Evolutionary conservation across 2,888 invertebrate genomes (phyloP).

Genomic region (Leptinotarsa haldemani): DNA sequence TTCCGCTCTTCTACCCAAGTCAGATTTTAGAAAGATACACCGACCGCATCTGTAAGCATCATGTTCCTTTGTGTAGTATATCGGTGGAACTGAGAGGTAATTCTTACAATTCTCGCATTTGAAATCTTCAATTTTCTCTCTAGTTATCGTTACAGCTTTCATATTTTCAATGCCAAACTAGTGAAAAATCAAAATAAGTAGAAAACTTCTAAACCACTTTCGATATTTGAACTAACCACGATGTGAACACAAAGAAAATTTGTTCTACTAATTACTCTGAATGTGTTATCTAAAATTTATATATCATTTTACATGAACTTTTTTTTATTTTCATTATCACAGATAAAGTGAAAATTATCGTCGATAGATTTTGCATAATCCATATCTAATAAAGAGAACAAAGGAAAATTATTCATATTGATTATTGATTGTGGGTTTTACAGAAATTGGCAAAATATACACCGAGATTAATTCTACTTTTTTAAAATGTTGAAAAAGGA

Average conservation of each 20-base stretch:
- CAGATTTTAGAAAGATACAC: not conserved
- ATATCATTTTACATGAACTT: not conserved
- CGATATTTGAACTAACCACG: not conserved
- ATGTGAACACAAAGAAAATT: not conserved
- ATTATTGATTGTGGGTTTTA: too few relatives aligned
- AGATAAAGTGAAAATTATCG: not conserved
- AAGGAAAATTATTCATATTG: not conserved
- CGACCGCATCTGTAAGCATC: constrained; percentile 11
- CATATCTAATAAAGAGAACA: not conserved
- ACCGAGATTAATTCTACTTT: too few relatives aligned
- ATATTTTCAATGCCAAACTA: not conserved
- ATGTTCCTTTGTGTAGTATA: not conserved
- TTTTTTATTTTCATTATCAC: not conserved
- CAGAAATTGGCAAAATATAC: too few relatives aligned
- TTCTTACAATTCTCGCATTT: not conserved
- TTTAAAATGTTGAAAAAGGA: too few relatives aligned
- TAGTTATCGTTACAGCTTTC: not conserved
- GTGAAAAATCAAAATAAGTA: not conserved
- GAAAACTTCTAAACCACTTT: not conserved
- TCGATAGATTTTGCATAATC: not conserved
- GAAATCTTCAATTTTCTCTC: not conserved
- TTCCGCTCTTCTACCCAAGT: not conserved
- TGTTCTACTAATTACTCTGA: not conserved
- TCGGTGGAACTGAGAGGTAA: constrained; percentile 9
- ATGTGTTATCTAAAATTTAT: not conserved